Evolutionary conservation across 2,888 invertebrate species (phyloP).

Genomic region (Athalia cordata): DNA sequence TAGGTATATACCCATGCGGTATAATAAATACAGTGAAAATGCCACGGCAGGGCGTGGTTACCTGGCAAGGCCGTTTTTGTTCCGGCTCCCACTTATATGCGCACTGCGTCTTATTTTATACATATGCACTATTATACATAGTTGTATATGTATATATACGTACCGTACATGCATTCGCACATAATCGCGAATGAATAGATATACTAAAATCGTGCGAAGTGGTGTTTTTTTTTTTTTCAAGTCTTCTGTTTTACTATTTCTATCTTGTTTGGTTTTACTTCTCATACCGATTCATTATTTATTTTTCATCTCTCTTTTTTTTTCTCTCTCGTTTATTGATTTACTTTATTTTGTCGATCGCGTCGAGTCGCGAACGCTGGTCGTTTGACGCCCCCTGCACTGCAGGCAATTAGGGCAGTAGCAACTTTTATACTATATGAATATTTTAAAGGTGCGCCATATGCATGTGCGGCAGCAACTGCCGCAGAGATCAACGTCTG

Average conservation of each 20-base stretch:
- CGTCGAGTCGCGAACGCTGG: no score
- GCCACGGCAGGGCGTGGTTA: conserved; percentile 69
- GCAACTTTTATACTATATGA: no score
- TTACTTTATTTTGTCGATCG: no score
- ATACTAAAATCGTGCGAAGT: conserved; percentile 21
- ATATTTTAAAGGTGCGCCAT: neutral
- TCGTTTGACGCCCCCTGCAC: neutral
- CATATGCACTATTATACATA: conserved; percentile 26
- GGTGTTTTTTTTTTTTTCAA: neutral
- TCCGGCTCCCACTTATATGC: conserved; percentile 62
- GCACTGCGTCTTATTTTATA: conserved; percentile 1
- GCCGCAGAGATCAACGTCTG: conserved; percentile 25
- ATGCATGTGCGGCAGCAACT: neutral
- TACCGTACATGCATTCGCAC: neutral
- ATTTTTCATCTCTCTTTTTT: neutral
- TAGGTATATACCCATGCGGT: conserved; percentile 7
- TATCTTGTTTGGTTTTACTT: neutral
- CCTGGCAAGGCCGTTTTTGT: conserved; percentile 70
- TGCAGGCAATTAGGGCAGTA: conserved; percentile 21
- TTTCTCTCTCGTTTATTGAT: neutral
- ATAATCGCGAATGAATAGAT: neutral
- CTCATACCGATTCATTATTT: neutral
- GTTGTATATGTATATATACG: neutral
- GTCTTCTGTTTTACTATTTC: conserved; percentile 18
- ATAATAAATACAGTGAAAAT: conserved; percentile 56